A percentile compares a stretch with the other conserved stretches of the same genome.
Evolutionary conservation across 2,113 vertebrate species (phyloP).

Genomic region (Platysteira castanea): DNA sequence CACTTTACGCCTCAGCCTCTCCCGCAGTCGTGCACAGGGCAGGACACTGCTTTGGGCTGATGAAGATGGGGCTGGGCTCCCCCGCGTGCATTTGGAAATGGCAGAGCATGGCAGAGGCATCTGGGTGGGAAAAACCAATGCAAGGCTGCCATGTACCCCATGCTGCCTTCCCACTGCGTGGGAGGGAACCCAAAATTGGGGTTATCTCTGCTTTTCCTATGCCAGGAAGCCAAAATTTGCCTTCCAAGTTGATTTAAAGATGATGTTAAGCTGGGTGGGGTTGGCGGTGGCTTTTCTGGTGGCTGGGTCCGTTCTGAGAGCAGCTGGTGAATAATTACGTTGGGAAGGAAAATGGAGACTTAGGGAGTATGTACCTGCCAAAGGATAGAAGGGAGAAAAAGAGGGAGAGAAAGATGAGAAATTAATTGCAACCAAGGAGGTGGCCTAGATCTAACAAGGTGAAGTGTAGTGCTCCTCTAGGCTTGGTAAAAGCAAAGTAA

Average conservation of each 20-base stretch:
- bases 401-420: background rate
- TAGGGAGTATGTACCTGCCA: rapidly evolving
- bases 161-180: rapidly evolving
- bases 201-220: background rate
- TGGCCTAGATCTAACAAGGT: background rate
- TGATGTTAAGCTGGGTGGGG: background rate
- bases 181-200: background rate
- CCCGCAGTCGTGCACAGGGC: rapidly evolving
- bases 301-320: background rate
- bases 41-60: background rate
- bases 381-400: background rate
- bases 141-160: background rate
- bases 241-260: background rate
- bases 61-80: background rate
- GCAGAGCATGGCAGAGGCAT: background rate
- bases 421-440: background rate
- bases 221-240: background rate
- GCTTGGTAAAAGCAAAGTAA: background rate
- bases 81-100: background rate
- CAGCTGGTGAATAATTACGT: background rate
- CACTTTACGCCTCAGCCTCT: background rate
- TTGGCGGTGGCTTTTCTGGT: background rate
- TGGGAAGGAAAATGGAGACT: background rate
- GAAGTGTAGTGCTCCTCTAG: background rate
- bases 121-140: background rate